phyloP scores from a whole-genome alignment of 2,113 vertebrate genomes.

The Pithys albifrons region DNA sequence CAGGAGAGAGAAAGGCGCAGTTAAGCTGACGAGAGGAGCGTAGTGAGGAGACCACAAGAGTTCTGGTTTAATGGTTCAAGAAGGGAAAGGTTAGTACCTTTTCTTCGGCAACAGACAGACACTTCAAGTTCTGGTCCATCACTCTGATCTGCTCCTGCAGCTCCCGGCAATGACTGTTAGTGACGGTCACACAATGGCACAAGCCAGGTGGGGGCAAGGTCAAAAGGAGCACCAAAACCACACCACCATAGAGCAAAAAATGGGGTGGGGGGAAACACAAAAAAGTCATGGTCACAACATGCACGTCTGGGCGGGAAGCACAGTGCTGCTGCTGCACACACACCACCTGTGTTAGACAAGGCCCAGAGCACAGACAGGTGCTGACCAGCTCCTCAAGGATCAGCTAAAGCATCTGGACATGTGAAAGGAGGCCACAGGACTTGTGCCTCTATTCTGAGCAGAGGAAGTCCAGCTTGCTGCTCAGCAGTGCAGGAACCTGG shows the following conservation, averaged over 20 bases:
- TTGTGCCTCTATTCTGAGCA: background rate
- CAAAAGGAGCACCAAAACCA: slow-evolving; percentile 70
- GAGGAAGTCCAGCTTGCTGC: background rate
- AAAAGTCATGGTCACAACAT: slow-evolving; percentile 61
- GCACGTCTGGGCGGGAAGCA: slow-evolving; percentile 49
- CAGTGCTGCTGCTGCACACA: background rate
- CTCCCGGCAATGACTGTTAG: slow-evolving; percentile 88
- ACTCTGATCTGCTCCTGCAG: slow-evolving; percentile 88
- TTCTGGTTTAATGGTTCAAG: slow-evolving; percentile 28
- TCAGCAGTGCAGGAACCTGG: background rate
- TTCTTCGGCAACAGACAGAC: slow-evolving; percentile 88
- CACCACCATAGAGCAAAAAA: slow-evolving; percentile 61
- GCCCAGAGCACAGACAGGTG: slow-evolving; percentile 32
- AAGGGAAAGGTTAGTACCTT: slow-evolving; percentile 84
- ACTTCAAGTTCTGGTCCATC: slow-evolving; percentile 92
- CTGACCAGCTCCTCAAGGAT: background rate
- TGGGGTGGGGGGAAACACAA: slow-evolving; percentile 3
- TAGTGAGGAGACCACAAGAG: slow-evolving; percentile 7
- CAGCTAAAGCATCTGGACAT: background rate
- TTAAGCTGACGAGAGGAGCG: slow-evolving; percentile 28
- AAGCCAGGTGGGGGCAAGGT: slow-evolving; percentile 70
- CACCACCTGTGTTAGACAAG: slow-evolving; percentile 70
- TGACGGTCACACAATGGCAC: slow-evolving; percentile 70
- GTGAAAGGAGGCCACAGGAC: background rate
- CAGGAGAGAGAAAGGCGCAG: background rate